Conservation (phyloP, 2,113 vertebrate genomes). For the Tyto alba region DNA sequence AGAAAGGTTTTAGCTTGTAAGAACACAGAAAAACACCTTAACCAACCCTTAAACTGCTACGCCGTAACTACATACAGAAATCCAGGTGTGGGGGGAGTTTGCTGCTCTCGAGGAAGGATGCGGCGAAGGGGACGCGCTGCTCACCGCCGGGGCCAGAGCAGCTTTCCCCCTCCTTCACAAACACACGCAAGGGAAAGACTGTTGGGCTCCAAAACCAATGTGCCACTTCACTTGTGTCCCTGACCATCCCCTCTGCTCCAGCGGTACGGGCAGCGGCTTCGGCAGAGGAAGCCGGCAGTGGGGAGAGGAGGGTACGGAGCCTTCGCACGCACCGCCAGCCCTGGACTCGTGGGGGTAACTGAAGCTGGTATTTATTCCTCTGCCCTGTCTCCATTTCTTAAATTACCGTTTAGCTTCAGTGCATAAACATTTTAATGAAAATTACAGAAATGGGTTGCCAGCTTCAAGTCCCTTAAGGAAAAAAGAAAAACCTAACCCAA, state of each 20-base stretch:
- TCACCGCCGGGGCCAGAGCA: not conserved
- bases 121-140: not conserved
- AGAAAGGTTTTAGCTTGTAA: not conserved
- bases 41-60: not conserved
- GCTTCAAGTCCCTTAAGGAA: not conserved
- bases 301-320: fast-evolving
- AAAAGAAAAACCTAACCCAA: not conserved
- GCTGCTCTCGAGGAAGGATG: not conserved
- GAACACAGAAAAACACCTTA: not conserved
- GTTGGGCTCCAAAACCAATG: not conserved
- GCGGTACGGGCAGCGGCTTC: fast-evolving
- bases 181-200: fast-evolving
- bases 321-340: fast-evolving
- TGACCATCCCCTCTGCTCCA: not conserved
- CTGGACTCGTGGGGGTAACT: fast-evolving
- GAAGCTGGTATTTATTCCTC: not conserved
- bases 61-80: not conserved
- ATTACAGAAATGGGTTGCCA: not conserved
- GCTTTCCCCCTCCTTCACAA: not conserved
- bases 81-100: not conserved
- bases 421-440: not conserved
- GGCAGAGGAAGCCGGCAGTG: not conserved
- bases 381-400: not conserved
- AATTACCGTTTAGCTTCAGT: not conserved
- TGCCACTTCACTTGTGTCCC: not conserved